A percentile compares a stretch with the other conserved stretches of the same genome.
Evolutionary conservation across 2,888 invertebrate species (phyloP).

Genomic region (Plebejus melissa): DNA sequence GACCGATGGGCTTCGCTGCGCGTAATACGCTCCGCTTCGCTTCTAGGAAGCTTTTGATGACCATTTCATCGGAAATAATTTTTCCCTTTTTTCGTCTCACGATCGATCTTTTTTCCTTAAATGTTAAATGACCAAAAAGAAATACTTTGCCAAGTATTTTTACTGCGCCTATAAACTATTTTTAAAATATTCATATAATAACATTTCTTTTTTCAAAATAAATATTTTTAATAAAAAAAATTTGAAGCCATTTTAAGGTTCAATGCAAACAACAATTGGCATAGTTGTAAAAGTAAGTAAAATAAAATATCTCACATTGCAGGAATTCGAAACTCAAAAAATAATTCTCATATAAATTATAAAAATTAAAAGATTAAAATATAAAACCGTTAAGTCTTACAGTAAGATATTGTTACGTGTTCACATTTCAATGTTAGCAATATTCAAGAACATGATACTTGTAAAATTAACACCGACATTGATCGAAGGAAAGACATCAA

Average conservation of each 20-base stretch:
- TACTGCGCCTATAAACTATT: too few species aligned
- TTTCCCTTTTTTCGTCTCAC: neutral
- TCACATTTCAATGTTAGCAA: slow-evolving; percentile 8
- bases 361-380: neutral
- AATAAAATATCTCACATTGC: too few species aligned
- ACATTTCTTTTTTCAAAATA: too few species aligned
- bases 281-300: too few species aligned
- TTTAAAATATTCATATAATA: too few species aligned
- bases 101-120: neutral
- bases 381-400: neutral
- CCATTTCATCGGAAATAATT: slow-evolving; percentile 31
- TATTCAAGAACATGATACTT: neutral
- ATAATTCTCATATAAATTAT: too few species aligned
- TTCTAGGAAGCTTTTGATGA: slow-evolving; percentile 39
- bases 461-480: slow-evolving; percentile 14
- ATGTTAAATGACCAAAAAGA: neutral
- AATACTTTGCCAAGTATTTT: too few species aligned
- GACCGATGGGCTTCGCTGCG: slow-evolving; percentile 69
- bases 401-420: neutral
- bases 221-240: too few species aligned
- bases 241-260: too few species aligned
- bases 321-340: too few species aligned
- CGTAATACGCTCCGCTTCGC: slow-evolving; percentile 64
- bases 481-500: slow-evolving; percentile 43
- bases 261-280: too few species aligned